Conservation (phyloP, 1,140 invertebrate genomes). For the Bombus waltoni region DNA sequence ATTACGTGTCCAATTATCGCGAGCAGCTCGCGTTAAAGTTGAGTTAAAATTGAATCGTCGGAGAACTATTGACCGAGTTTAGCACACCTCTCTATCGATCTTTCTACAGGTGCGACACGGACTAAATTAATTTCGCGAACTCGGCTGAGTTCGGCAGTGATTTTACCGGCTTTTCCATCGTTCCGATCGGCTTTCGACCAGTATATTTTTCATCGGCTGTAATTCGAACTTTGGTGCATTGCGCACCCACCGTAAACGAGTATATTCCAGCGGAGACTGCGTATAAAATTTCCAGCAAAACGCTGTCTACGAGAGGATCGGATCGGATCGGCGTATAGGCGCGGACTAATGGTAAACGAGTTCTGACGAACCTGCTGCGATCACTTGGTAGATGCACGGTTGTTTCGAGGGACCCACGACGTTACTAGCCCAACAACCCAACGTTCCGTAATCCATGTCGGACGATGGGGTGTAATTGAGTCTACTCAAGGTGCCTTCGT, state of each 20-base stretch:
- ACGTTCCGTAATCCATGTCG: slow-evolving; percentile 89
- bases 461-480: slow-evolving; percentile 84
- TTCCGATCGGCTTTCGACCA: too few species aligned
- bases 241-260: slow-evolving; percentile 55
- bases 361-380: slow-evolving; percentile 87
- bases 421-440: slow-evolving; percentile 91
- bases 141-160: background rate
- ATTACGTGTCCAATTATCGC: slow-evolving; percentile 72
- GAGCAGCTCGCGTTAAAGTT: background rate
- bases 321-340: background rate
- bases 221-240: background rate
- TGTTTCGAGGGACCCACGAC: slow-evolving; percentile 88
- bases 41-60: background rate
- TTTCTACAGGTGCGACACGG: background rate
- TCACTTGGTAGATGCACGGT: slow-evolving; percentile 90
- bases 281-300: background rate
- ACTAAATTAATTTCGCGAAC: slow-evolving; percentile 34
- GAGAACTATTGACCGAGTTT: slow-evolving; percentile 36
- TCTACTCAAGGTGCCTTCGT: slow-evolving; percentile 81
- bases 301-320: background rate
- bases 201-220: background rate
- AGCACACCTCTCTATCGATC: background rate
- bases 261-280: slow-evolving; percentile 67
- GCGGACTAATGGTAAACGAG: background rate
- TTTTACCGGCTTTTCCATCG: background rate